Evolutionary conservation across 1,140 invertebrate genomes (phyloP), one percentile per base, ranked within the genome.

Genomic region (Bombus superbus): DNA sequence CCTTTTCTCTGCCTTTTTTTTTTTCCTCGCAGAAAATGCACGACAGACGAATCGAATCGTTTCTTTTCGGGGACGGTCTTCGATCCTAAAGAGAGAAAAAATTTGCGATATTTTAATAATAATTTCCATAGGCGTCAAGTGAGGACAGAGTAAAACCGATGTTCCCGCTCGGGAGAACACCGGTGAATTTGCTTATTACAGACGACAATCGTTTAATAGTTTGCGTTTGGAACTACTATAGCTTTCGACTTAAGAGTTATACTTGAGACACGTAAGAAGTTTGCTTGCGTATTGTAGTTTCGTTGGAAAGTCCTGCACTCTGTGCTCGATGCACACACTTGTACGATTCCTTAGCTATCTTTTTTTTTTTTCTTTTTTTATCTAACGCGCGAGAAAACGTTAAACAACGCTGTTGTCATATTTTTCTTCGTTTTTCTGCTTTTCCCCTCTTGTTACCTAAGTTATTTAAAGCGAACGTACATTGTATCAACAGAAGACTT

Each of bases 31-130:
- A 64, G 69, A 75, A 83, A 83, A 32, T 59, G 62, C 74, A 76
- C 53, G 74, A 71, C n/a, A 42, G 28, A 22, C 28, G n/a, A 53
- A 22, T 77, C 75, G 73, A 59, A 44, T 66, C 84, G 57, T 81
- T 66, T 80, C 25, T 66, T 64, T 47, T 83, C 47, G 81, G 81
- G 86, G 89, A 91, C 87, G 86, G 85, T 89, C 35, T 85, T 85
- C 40, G 78, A 88, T 91, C 42, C 53, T 83, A 81, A 69, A 86
- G 78, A 90, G 82, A 87, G 72, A 83, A 81, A 84, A 79, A 78
- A 88, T 53, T 76, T 83, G 76, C 64, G 13, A 88, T 68, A 72
- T 64, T 74, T 47, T 74, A 74, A 47, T 57, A 57, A 77, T 86
- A 73, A 66, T 79, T 79, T 42, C 83, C 47, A 59, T 82, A 78